Base-by-base conservation (phyloP, 2,113 vertebrate genomes). In the Pangasianodon hypophthalmus region DNA sequence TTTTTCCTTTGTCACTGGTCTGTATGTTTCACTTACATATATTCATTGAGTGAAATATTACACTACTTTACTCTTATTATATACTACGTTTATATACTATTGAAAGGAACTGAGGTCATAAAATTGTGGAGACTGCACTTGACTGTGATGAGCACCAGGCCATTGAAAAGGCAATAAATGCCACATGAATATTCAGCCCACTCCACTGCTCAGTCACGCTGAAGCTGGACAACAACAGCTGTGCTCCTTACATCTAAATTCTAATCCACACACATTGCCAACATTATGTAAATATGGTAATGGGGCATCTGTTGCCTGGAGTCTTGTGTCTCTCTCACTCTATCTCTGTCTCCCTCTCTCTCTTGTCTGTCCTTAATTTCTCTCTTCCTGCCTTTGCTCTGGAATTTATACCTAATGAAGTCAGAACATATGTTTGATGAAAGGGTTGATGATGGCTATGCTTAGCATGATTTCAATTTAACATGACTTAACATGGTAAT, bases 231-330 rank as follows among this genome's bases (percentile, higher is more conserved):
- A 94, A 92, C 93, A 92, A 85, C 93, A 94, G 91, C 93, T 94
- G 94, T 88, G 92, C 81, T 91, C 37, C 91, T 93, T 88, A 93
- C 93, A 92, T 94, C 94, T 94, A 92, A 92, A 94, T 95, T 92
- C 77, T 92, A 91, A 93, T 95, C 90, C 92, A 88, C 92, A 89
- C 91, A 91, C 93, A 93, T 93, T 92, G 83, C 91, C 90, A 92
- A 93, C 93, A 95, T 94, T 94, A 95, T 92, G 91, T 88, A 87
- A 92, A 94, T 94, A 95, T 95, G 94, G 84, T 94, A 95, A 96
- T 95, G 92, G 83, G 90, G 91, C 94, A 95, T 95, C 94, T 96
- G 95, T 92, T 95, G 94, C 94, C 94, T 93, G 73, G 81, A 94
- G 93, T 92, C 89, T 80, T 88, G 64, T 77, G 77, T 90, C 90